Conservation (phyloP, 2,797 vertebrate genomes). For the Mycteria americana region DNA sequence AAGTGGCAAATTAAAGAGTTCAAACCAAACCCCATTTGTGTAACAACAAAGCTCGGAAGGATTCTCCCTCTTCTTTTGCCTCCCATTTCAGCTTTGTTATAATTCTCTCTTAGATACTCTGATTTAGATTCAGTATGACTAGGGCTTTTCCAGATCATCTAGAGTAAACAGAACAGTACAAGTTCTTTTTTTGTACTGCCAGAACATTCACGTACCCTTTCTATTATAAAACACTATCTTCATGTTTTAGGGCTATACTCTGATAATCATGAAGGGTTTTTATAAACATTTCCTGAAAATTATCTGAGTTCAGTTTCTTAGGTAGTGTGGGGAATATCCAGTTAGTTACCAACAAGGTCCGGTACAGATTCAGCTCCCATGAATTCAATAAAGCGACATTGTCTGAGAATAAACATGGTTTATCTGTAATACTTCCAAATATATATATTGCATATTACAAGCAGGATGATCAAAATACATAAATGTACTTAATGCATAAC, state of each 20-base stretch:
- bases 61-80: slow-evolving; percentile 1
- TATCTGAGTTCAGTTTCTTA: background rate
- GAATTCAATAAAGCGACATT: background rate
- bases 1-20: slow-evolving; percentile 31
- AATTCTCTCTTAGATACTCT: background rate
- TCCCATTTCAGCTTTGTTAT: slow-evolving; percentile 3
- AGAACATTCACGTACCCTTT: background rate
- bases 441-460: background rate
- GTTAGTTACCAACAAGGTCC: background rate
- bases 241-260: background rate
- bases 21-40: slow-evolving; percentile 2
- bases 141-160: background rate
- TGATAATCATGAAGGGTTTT: background rate
- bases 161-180: background rate
- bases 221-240: background rate
- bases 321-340: background rate
- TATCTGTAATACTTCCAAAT: background rate
- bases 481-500: background rate
- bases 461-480: background rate
- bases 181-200: background rate
- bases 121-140: background rate
- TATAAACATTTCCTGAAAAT: background rate
- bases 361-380: background rate
- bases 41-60: background rate
- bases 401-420: background rate